Conservation (phyloP, 2,797 vertebrate species). For the Columba guinea region DNA sequence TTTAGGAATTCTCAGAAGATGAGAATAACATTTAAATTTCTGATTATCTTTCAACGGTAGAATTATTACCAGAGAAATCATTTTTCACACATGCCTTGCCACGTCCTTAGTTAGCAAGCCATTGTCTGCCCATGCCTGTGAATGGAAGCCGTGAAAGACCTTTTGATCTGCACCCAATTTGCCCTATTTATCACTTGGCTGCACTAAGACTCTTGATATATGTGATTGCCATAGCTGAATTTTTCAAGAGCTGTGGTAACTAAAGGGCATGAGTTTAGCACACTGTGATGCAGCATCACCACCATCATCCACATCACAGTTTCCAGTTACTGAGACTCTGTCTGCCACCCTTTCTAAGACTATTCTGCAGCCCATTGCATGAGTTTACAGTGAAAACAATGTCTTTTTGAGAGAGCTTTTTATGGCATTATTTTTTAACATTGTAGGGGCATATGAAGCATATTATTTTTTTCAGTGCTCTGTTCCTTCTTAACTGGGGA, state of each 20-base stretch:
- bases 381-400: background rate
- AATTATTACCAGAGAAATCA: slow-evolving; percentile 48
- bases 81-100: slow-evolving; percentile 76
- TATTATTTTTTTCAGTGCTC: background rate
- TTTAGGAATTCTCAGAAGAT: slow-evolving; percentile 74
- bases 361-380: background rate
- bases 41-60: slow-evolving; percentile 70
- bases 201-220: slow-evolving; percentile 74
- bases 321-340: slow-evolving; percentile 39
- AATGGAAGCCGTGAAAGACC: slow-evolving; percentile 27
- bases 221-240: slow-evolving; percentile 71
- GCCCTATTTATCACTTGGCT: slow-evolving; percentile 73
- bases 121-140: slow-evolving; percentile 46
- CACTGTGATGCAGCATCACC: background rate
- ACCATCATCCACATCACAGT: background rate
- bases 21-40: slow-evolving; percentile 76
- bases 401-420: background rate
- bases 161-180: slow-evolving; percentile 73
- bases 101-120: slow-evolving; percentile 42
- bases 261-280: background rate
- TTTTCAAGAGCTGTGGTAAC: slow-evolving; percentile 58
- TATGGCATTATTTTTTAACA: background rate
- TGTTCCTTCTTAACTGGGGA: background rate
- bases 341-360: slow-evolving; percentile 30
- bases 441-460: background rate